Evolutionary conservation across 1,140 invertebrate species (phyloP).

Genomic region (Sinonovacula constricta): DNA sequence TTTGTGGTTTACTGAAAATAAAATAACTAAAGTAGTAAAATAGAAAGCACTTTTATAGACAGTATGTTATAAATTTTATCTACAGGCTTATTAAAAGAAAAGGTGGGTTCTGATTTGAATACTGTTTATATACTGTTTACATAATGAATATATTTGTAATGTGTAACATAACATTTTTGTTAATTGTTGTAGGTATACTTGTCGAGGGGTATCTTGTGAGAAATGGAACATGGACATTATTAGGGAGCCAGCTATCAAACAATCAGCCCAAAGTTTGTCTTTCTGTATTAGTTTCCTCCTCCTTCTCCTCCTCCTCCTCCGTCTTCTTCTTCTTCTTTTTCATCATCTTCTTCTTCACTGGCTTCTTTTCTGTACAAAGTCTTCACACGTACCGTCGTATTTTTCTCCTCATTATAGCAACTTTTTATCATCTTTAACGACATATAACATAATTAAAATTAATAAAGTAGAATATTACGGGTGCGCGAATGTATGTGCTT

Average conservation of each 20-base stretch:
- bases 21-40: too few relatives aligned
- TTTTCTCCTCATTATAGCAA: background rate
- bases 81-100: too few relatives aligned
- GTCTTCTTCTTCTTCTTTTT: background rate
- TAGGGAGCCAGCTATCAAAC: constrained; percentile 38
- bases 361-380: background rate
- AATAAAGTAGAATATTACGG: background rate
- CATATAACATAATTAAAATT: background rate
- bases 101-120: too few relatives aligned
- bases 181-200: constrained; percentile 13
- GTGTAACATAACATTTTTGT: too few relatives aligned
- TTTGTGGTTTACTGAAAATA: too few relatives aligned
- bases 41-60: too few relatives aligned
- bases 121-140: too few relatives aligned
- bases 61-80: too few relatives aligned
- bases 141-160: too few relatives aligned
- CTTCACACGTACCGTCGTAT: background rate
- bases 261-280: background rate
- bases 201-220: constrained; percentile 36
- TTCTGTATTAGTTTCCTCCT: background rate
- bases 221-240: constrained; percentile 25
- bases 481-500: background rate
- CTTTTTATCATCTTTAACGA: background rate
- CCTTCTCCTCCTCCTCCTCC: background rate
- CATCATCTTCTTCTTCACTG: background rate